These are phyloP conservation scores for Calypte anna DNA, from an alignment of 2,113 vertebrate genomes.

Conservation along the genomic window DNA sequence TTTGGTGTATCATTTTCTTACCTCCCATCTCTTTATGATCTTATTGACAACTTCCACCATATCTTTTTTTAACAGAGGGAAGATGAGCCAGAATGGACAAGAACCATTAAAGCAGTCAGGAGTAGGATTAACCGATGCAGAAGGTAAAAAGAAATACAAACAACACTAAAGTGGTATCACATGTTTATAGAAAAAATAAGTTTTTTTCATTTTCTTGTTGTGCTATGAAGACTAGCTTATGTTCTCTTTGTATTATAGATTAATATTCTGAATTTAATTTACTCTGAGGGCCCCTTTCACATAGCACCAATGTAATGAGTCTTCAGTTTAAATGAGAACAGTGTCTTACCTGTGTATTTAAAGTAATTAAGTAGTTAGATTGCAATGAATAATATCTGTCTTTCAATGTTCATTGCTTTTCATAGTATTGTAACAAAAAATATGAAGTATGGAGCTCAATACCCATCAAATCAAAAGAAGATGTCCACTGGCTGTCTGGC, in stretches of 20 bases:
- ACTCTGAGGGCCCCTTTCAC: background rate
- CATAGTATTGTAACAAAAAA: background rate
- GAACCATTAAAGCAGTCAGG: conserved; percentile 81
- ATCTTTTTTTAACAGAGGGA: conserved; percentile 81
- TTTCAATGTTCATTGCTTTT: background rate
- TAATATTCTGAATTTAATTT: background rate
- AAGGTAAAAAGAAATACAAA: conserved; percentile 83
- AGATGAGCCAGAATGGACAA: conserved; percentile 88
- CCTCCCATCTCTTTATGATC: background rate
- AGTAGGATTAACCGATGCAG: conserved; percentile 82
- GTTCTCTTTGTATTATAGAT: background rate
- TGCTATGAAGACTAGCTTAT: background rate
- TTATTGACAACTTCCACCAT: background rate
- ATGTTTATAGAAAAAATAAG: background rate
- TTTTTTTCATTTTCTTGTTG: background rate
- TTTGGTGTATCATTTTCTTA: background rate
- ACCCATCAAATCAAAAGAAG: background rate
- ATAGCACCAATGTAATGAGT: background rate
- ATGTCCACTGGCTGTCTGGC: background rate
- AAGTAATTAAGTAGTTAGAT: background rate
- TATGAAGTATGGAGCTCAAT: background rate
- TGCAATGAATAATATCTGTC: background rate
- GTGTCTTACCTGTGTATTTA: background rate
- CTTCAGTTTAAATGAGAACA: background rate
- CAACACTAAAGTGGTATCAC: background rate